Percentiles rank a stretch among this genome's conserved stretches.
Evolutionary conservation across 2,888 invertebrate species (phyloP).

Genomic region (Tholera decimalis): DNA sequence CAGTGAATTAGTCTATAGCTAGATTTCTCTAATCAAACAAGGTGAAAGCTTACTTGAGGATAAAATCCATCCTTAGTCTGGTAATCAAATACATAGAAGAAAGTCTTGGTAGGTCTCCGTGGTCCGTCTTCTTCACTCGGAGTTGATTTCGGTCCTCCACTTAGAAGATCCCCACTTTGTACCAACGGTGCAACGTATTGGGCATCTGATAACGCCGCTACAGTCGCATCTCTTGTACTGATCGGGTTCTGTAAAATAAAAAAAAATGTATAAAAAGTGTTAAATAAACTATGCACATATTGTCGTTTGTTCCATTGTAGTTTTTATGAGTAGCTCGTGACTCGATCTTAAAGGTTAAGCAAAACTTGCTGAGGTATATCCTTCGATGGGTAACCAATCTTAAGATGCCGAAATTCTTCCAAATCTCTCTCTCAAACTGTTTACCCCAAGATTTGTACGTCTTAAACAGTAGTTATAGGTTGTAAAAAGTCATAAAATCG

Average conservation of each 20-base stretch:
- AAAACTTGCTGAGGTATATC: too few species aligned
- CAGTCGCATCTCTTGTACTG: slow-evolving; percentile 96
- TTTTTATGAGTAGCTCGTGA: too few species aligned
- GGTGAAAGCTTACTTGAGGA: slow-evolving; percentile 93
- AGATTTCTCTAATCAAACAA: neutral
- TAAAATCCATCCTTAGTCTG: slow-evolving; percentile 97
- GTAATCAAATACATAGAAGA: slow-evolving; percentile 98
- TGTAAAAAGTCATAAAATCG: too few species aligned
- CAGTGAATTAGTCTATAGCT: too few species aligned
- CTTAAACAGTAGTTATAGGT: too few species aligned
- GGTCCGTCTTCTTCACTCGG: slow-evolving; percentile 90
- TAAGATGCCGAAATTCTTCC: too few species aligned
- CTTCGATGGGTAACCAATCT: too few species aligned
- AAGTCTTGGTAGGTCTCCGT: slow-evolving; percentile 94
- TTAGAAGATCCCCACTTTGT: slow-evolving; percentile 95
- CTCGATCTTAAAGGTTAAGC: too few species aligned
- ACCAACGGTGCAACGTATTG: slow-evolving; percentile 98
- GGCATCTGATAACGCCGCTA: slow-evolving; percentile 98
- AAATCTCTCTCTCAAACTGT: too few species aligned
- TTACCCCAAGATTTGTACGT: too few species aligned
- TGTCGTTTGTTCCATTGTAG: too few species aligned
- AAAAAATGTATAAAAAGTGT: neutral
- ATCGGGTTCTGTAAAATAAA: slow-evolving; percentile 94
- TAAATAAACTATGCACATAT: neutral
- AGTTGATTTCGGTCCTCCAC: slow-evolving; percentile 92